A percentile compares a stretch with the other conserved stretches of the same genome.
Conservation (phyloP, 2,888 invertebrate species). For the Melanostoma scalare region DNA sequence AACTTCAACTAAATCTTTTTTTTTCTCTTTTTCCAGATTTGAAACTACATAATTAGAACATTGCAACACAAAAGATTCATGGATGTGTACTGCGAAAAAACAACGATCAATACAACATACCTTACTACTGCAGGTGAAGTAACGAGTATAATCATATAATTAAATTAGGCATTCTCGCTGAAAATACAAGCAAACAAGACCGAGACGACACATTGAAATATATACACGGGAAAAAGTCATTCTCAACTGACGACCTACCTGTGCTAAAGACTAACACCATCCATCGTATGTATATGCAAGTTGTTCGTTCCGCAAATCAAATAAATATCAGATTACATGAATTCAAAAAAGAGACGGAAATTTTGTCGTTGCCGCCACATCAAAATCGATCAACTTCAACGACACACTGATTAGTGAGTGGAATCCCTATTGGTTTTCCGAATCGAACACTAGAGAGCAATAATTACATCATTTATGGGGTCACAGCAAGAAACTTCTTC, state of each 20-base stretch:
- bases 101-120: constrained; percentile 27
- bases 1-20: constrained; percentile 6
- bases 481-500: constrained; percentile 22
- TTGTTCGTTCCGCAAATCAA: constrained; percentile 71
- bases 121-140: constrained; percentile 10
- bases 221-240: constrained; percentile 12
- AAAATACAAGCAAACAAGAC: not conserved
- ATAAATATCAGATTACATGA: constrained; percentile 75
- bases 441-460: constrained; percentile 41
- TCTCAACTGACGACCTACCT: constrained; percentile 46
- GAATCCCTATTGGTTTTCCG: constrained; percentile 59
- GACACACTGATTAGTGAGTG: constrained; percentile 55
- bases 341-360: constrained; percentile 74
- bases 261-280: constrained; percentile 14
- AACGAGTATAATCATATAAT: constrained; percentile 59
- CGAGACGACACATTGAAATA: constrained; percentile 1
- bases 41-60: constrained; percentile 18
- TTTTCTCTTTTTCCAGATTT: constrained; percentile 44
- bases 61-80: not conserved
- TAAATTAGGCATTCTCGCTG: constrained; percentile 46
- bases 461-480: constrained; percentile 56
- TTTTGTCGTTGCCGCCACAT: constrained; percentile 62
- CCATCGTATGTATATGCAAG: constrained; percentile 44
- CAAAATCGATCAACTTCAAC: constrained; percentile 67
- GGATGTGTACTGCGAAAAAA: constrained; percentile 18